Evolutionary conservation across 2,113 vertebrate genomes (phyloP).

Genomic region (Calyptomena viridis): DNA sequence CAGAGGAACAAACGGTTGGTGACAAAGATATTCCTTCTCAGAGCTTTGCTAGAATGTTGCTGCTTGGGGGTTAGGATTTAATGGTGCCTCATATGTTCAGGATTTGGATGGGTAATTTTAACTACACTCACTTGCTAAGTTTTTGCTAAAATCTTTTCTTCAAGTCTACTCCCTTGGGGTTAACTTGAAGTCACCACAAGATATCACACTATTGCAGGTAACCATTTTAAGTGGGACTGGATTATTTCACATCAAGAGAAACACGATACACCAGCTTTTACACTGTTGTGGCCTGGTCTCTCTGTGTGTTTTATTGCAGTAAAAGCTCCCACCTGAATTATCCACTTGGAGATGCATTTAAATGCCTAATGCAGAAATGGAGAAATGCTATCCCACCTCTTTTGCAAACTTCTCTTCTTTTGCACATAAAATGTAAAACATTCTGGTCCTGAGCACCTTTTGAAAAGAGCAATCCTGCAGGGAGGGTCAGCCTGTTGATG

Average conservation of each 20-base stretch:
- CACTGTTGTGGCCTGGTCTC: background rate
- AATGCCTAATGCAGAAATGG: background rate
- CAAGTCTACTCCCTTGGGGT: background rate
- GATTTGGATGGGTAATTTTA: background rate
- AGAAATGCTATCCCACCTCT: background rate
- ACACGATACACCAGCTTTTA: background rate
- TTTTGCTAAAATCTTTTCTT: background rate
- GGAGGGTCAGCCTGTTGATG: background rate
- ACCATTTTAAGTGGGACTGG: background rate
- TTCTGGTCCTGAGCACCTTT: background rate
- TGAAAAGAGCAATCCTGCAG: background rate
- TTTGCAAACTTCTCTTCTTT: background rate
- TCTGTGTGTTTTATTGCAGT: background rate
- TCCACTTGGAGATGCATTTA: background rate
- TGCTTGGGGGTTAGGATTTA: background rate
- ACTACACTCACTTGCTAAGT: background rate
- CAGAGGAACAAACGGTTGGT: accelerated
- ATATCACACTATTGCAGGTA: background rate
- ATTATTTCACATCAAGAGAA: background rate
- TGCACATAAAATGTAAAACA: background rate
- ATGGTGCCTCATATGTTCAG: accelerated
- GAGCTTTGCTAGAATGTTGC: background rate
- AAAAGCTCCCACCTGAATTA: background rate
- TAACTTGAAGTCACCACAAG: background rate
- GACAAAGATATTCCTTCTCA: background rate